Percentiles rank a stretch among this genome's conserved stretches.
phyloP scores from a whole-genome alignment of 2,113 vertebrate species.

The Micromys minutus region DNA sequence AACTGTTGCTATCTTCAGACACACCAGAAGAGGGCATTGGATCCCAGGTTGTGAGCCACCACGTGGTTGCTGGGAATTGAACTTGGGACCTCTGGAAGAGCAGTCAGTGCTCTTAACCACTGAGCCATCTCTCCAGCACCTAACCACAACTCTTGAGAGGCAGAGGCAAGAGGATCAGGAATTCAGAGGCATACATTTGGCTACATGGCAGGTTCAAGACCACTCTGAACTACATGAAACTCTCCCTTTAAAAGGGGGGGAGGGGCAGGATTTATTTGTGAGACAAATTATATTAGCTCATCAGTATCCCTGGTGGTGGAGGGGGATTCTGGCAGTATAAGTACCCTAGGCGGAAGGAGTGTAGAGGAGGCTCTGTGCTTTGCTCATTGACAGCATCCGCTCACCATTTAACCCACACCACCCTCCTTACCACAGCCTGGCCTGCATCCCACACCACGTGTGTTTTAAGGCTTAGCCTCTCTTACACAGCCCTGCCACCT shows the following conservation, averaged over 20 bases:
- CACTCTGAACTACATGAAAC: background rate
- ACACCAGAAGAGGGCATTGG: too few species aligned
- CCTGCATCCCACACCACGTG: background rate
- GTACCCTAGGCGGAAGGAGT: background rate
- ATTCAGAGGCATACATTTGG: too few species aligned
- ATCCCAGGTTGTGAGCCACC: too few species aligned
- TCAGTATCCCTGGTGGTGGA: background rate
- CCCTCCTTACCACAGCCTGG: background rate
- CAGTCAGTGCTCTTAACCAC: too few species aligned
- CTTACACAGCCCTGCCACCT: background rate
- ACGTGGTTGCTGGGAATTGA: too few species aligned
- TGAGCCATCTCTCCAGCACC: too few species aligned
- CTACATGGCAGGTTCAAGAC: background rate
- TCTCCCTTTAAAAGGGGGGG: background rate
- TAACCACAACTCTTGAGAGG: background rate
- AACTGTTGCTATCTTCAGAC: too few species aligned
- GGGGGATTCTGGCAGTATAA: background rate
- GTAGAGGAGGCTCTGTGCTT: fast-evolving
- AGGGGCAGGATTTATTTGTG: background rate
- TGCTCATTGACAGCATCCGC: background rate
- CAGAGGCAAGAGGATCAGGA: background rate
- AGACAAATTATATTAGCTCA: background rate
- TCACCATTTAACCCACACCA: background rate
- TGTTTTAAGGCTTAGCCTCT: background rate
- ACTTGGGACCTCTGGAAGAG: too few species aligned